phyloP scores from a whole-genome alignment of 1,140 invertebrate species.

The Trypoxylus dichotomus region DNA sequence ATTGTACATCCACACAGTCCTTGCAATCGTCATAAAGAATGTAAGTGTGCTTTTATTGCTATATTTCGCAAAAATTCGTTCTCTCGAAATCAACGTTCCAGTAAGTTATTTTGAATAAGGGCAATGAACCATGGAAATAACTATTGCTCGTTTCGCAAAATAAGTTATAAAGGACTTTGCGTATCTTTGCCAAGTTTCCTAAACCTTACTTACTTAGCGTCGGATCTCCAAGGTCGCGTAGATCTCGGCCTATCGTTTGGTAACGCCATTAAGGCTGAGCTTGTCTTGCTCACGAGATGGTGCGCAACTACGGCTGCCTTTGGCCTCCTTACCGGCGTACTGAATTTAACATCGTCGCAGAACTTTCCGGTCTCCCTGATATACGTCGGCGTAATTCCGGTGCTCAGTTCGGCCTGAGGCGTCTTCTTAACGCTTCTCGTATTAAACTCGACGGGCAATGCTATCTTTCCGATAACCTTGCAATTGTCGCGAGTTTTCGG shows the following conservation, averaged over 20 bases:
- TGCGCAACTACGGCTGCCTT: slow-evolving; percentile 33
- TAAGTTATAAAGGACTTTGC: too few relatives aligned
- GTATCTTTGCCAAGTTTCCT: too few relatives aligned
- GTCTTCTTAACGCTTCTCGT: background rate
- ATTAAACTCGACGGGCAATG: background rate
- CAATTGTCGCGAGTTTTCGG: background rate
- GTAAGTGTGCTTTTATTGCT: too few relatives aligned
- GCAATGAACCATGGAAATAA: too few relatives aligned
- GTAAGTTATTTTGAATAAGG: too few relatives aligned
- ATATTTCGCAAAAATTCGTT: too few relatives aligned
- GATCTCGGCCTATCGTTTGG: slow-evolving; percentile 41
- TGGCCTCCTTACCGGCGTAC: slow-evolving; percentile 34
- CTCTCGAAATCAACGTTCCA: too few relatives aligned
- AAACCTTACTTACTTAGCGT: background rate
- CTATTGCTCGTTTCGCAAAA: too few relatives aligned
- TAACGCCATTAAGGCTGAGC: slow-evolving; percentile 41
- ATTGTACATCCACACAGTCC: too few relatives aligned
- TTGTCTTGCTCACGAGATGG: slow-evolving; percentile 26
- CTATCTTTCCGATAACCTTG: slow-evolving; percentile 24
- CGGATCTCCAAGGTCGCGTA: slow-evolving; percentile 40
- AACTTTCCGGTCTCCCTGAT: slow-evolving; percentile 41
- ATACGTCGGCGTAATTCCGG: slow-evolving; percentile 39
- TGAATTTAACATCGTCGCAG: slow-evolving; percentile 40
- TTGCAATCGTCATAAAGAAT: too few relatives aligned
- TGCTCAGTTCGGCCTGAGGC: slow-evolving; percentile 36